phyloP scores from a whole-genome alignment of 2,113 vertebrate species.

The Epinephelus cyanopodus region DNA sequence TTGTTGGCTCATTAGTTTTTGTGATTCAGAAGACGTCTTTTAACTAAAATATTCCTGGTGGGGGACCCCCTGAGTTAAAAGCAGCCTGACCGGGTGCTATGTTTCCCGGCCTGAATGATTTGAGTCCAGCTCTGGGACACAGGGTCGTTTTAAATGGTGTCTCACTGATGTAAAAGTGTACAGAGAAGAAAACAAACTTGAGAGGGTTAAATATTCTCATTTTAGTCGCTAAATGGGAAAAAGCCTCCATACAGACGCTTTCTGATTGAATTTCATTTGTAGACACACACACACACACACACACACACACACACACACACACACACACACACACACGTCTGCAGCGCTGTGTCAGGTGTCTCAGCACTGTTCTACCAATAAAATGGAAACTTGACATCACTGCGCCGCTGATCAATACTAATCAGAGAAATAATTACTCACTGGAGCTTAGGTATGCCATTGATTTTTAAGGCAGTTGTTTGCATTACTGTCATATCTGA shows the following conservation, averaged over 20 bases:
- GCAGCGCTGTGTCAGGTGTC: slow-evolving; percentile 54
- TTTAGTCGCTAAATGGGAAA: background rate
- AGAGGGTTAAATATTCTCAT: slow-evolving; percentile 41
- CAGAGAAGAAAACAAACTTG: slow-evolving; percentile 25
- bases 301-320: too few relatives aligned
- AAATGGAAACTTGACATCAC: slow-evolving; percentile 67
- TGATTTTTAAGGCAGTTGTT: slow-evolving; percentile 84
- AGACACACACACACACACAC: background rate
- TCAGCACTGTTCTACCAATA: slow-evolving; percentile 71
- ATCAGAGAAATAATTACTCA: slow-evolving; percentile 86
- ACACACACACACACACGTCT: background rate
- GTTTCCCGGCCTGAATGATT: background rate
- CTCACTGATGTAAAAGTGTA: slow-evolving; percentile 14
- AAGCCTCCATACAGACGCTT: background rate
- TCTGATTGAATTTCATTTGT: slow-evolving; percentile 43
- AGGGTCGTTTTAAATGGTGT: background rate
- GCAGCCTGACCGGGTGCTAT: background rate
- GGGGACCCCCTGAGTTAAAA: too few relatives aligned
- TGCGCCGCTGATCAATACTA: slow-evolving; percentile 81
- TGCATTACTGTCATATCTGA: slow-evolving; percentile 84
- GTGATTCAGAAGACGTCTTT: too few relatives aligned
- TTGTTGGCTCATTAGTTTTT: too few relatives aligned
- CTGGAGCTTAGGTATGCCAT: slow-evolving; percentile 76
- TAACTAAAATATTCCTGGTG: too few relatives aligned
- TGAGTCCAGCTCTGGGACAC: too few relatives aligned